phyloP scores from a whole-genome alignment of 2,888 invertebrate genomes.

The Mimumesa dahlbomi region DNA sequence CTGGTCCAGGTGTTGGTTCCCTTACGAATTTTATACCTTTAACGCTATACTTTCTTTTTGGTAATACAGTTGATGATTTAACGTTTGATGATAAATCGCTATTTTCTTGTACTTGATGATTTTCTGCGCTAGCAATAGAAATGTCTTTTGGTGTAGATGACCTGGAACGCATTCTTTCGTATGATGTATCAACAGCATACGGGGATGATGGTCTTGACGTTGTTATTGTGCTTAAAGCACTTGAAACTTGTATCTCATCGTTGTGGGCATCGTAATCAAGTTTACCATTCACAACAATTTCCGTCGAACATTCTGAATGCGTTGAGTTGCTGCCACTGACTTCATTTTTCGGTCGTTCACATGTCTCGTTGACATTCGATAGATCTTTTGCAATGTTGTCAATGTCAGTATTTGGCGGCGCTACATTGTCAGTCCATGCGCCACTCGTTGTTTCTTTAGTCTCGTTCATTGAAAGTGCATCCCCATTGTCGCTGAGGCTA shows the following conservation, averaged over 20 bases:
- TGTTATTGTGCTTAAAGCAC: neutral
- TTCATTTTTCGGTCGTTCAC: conserved; percentile 34
- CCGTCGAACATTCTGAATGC: neutral
- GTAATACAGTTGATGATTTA: conserved; percentile 14
- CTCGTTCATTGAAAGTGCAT: conserved; percentile 37
- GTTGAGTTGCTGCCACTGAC: conserved; percentile 29
- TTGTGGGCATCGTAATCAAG: conserved; percentile 10
- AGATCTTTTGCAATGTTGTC: conserved; percentile 20
- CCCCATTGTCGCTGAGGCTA: conserved; percentile 17
- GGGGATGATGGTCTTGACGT: conserved; percentile 24
- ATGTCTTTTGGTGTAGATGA: conserved; percentile 10
- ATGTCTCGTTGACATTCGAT: conserved; percentile 31
- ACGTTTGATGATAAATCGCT: conserved; percentile 10
- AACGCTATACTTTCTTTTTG: conserved; percentile 64
- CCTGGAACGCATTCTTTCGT: conserved; percentile 9
- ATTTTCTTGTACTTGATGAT: neutral
- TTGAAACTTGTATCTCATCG: neutral
- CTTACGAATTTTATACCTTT: conserved; percentile 71
- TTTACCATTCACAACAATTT: conserved; percentile 32
- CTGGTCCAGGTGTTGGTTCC: conserved; percentile 74
- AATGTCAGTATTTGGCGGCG: conserved; percentile 17
- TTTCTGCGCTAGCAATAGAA: conserved; percentile 3
- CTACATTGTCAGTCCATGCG: conserved; percentile 18
- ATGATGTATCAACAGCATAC: neutral
- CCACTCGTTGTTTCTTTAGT: neutral